Evolutionary conservation across 53 echinoderm and acorn worm species (phyloP).

Genomic region (Holothuria scabra): DNA sequence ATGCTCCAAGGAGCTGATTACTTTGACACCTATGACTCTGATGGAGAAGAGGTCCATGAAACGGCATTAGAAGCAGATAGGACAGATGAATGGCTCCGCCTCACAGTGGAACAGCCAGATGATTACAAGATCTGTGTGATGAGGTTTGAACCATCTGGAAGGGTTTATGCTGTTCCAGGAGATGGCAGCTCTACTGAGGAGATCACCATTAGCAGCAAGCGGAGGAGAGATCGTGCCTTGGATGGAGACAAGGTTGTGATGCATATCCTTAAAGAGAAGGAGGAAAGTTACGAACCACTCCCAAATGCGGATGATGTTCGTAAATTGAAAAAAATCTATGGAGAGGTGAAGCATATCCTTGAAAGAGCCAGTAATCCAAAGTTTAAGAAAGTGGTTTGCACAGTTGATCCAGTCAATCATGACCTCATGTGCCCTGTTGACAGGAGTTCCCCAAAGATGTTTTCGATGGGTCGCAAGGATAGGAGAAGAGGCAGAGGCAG

Average conservation of each 20-base stretch:
- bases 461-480: conserved; percentile 3
- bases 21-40: conserved; percentile 35
- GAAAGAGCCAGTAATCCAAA: conserved; percentile 60
- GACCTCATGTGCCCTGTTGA: conserved; percentile 79
- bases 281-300: conserved; percentile 29
- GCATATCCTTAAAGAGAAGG: conserved; percentile 64
- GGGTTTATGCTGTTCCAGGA: conserved; percentile 63
- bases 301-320: conserved; percentile 9
- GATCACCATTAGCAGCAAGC: conserved; percentile 79
- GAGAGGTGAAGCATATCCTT: conserved; percentile 70
- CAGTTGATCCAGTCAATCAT: conserved; percentile 75
- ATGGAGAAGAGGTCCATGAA: conserved; percentile 54
- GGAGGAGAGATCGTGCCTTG: conserved; percentile 74
- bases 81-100: conserved; percentile 55
- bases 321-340: conserved; percentile 54
- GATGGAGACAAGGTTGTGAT: conserved; percentile 82
- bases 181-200: conserved; percentile 68
- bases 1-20: conserved; percentile 62
- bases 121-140: conserved; percentile 82
- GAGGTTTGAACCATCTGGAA: conserved; percentile 75
- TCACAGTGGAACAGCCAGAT: conserved; percentile 63
- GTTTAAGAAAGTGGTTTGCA: conserved; percentile 72
- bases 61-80: conserved; percentile 35
- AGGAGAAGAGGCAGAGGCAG: not conserved
- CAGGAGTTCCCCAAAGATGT: conserved; percentile 75